Evolutionary conservation across 1,140 invertebrate genomes (phyloP), one percentile per base, ranked within the genome.

Genomic region (Chionoecetes opilio): DNA sequence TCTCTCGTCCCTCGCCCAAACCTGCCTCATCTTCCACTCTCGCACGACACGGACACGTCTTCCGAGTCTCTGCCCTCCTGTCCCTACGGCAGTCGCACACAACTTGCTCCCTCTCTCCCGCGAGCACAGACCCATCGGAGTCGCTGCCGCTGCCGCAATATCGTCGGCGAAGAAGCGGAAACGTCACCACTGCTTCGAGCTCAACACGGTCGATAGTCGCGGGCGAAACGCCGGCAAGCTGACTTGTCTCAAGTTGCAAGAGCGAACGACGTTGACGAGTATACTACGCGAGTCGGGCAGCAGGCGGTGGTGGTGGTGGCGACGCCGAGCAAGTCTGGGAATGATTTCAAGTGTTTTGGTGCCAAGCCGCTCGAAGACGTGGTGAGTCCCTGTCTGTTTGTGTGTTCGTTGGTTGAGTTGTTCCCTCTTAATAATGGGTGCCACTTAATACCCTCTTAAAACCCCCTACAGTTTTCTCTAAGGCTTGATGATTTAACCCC

Each of bases 261-360:
- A n/a, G n/a, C n/a, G n/a, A n/a, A 98, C 99, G 98, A 99, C 99
- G 17, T 99, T 97, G 99, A 99, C 97, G 99, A 99, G 97, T 99
- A 99, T 97, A 99, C 99, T 86, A 99, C 99, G 0, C 97, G 99
- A 95, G 99, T 99, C 85, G 99, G 99, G n/a, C 99, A 99, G 97
- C 99, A 99, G 97, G 99, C 99, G 0, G 98, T 99, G 75, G 99
- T 99, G 37, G 97, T 99, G 96, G 99, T 99, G 92, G 99, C 99
- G 86, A 99, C 99, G 32, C 99, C 99, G 0, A 99, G 99, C n/a
- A 99, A 99, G 97, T 98, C 99, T 96, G 46, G 46, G 97, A 99
- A 99, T 96, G 99, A 98, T 97, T 99, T 99, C 97, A 96, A 96
- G 97, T 99, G 99, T 90, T 99, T 99, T 97, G 99, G 99, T 26